phyloP scores from a whole-genome alignment of 2,113 vertebrate genomes.

The Rhipidura dahli region DNA sequence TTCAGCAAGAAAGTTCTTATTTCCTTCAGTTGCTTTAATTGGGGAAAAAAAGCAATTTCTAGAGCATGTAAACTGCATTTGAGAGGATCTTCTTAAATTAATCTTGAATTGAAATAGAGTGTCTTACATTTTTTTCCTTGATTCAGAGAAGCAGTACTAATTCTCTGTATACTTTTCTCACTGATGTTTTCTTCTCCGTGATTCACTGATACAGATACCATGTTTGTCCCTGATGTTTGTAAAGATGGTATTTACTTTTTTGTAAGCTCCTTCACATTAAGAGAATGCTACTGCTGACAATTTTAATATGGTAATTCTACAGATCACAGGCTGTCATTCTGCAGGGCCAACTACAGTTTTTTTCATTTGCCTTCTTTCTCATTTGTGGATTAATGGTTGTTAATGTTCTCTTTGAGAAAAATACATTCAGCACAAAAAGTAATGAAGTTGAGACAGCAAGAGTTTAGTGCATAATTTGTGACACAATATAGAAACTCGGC shows the following conservation, averaged over 20 bases:
- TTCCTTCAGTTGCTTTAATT: neutral
- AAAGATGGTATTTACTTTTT: neutral
- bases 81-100: neutral
- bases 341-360: neutral
- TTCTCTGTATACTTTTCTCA: neutral
- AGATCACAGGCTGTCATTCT: neutral
- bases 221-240: neutral
- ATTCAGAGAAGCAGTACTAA: neutral
- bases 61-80: neutral
- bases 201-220: neutral
- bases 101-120: neutral
- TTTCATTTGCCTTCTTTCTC: neutral
- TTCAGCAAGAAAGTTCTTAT: neutral
- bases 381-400: neutral
- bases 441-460: neutral
- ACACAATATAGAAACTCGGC: neutral
- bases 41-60: neutral
- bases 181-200: neutral
- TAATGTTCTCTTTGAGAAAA: neutral
- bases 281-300: neutral
- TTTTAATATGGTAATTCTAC: neutral
- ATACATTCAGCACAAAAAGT: neutral
- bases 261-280: neutral
- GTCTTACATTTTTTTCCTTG: neutral
- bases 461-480: neutral